Percentiles rank a stretch among this genome's conserved stretches.
phyloP scores from a whole-genome alignment of 2,797 vertebrate genomes.

The Tragopan temminckii region DNA sequence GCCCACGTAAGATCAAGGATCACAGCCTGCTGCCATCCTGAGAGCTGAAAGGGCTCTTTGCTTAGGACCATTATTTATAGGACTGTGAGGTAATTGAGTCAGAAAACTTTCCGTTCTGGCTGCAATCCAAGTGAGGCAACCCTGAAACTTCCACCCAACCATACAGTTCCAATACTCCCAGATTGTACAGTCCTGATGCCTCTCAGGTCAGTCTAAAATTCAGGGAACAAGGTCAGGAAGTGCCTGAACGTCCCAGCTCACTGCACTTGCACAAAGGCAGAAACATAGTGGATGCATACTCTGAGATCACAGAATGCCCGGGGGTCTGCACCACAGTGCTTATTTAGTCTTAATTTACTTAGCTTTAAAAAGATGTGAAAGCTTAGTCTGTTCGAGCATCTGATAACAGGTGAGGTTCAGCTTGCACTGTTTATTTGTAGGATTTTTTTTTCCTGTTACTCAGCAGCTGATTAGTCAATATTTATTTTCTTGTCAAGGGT shows the following conservation, averaged over 20 bases:
- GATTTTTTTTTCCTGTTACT: background rate
- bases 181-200: background rate
- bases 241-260: background rate
- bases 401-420: background rate
- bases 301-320: background rate
- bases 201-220: background rate
- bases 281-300: background rate
- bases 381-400: background rate
- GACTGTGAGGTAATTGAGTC: background rate
- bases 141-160: background rate
- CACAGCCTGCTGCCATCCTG: background rate
- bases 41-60: background rate
- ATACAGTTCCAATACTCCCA: background rate
- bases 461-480: background rate
- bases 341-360: background rate
- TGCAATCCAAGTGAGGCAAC: background rate
- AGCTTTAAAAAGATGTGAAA: background rate
- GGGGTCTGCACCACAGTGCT: background rate
- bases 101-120: background rate
- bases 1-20: background rate
- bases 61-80: background rate
- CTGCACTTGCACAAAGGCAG: background rate
- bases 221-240: background rate
- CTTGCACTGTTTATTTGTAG: background rate
- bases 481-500: conserved; percentile 2